Conservation (phyloP, 2,797 vertebrate genomes). For the Pogonophryne albipinna region DNA sequence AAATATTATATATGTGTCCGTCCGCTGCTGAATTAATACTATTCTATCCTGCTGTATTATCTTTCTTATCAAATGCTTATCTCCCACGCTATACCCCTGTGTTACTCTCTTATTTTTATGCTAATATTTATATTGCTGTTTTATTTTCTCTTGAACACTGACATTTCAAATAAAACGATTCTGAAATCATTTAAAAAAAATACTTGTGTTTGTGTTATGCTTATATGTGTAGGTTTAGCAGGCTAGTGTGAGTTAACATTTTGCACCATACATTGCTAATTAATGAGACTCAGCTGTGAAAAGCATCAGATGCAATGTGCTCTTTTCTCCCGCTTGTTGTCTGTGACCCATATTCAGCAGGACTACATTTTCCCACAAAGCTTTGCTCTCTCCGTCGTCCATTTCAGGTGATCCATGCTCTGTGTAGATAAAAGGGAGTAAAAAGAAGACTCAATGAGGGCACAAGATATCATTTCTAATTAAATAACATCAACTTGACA, state of each 20-base stretch:
- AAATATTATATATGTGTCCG: conserved; percentile 88
- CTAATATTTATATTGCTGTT: conserved; percentile 99
- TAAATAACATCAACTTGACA: neutral
- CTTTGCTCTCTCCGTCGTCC: conserved; percentile 12
- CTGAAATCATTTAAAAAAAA: conserved; percentile 79
- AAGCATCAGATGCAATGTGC: neutral
- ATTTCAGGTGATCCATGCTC: neutral
- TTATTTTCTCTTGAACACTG: conserved; percentile 93
- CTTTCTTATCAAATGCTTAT: conserved; percentile 92
- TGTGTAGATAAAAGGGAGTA: neutral
- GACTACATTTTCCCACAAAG: conserved; percentile 17
- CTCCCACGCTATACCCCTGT: conserved; percentile 82
- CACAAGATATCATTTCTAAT: neutral
- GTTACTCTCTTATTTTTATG: conserved; percentile 99
- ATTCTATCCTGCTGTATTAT: conserved; percentile 87
- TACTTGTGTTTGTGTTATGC: conserved; percentile 39
- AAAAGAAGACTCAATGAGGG: neutral
- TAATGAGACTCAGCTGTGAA: neutral
- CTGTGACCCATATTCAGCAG: conserved; percentile 36
- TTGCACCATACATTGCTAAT: neutral
- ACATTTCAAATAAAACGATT: conserved; percentile 97
- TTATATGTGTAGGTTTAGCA: neutral
- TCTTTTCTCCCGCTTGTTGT: conserved; percentile 11
- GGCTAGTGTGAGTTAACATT: conserved; percentile 7
- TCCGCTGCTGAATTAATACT: conserved; percentile 87